Percentiles rank a stretch among this genome's conserved stretches.
Evolutionary conservation across 2,797 vertebrate genomes (phyloP).

Genomic region (Trachurus trachurus): DNA sequence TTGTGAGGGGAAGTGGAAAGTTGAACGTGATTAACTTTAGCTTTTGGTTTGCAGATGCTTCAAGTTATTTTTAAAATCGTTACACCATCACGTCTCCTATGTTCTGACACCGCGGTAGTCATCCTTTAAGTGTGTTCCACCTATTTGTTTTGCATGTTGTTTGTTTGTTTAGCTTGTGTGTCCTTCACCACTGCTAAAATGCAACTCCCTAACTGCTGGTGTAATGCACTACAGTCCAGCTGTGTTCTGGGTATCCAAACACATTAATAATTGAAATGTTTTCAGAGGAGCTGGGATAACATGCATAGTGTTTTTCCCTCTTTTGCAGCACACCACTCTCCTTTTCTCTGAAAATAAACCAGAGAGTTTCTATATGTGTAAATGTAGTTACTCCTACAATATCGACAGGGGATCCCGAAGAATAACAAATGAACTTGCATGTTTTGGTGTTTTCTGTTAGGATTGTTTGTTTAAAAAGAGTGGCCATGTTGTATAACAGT

Average conservation of each 20-base stretch:
- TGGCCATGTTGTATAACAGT: background rate
- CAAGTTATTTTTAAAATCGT: conserved; percentile 40
- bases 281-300: conserved; percentile 70
- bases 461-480: conserved; percentile 27
- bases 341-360: conserved; percentile 62
- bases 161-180: conserved; percentile 48
- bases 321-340: conserved; percentile 41
- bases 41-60: conserved; percentile 42
- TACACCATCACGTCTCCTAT: conserved; percentile 22
- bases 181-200: conserved; percentile 48
- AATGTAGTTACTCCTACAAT: conserved; percentile 51
- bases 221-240: conserved; percentile 65
- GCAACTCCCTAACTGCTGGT: conserved; percentile 49
- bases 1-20: conserved; percentile 55
- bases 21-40: conserved; percentile 48
- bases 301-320: conserved; percentile 45
- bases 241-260: conserved; percentile 76
- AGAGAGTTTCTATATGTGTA: conserved; percentile 42
- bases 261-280: conserved; percentile 82
- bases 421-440: conserved; percentile 47
- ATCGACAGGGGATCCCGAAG: conserved; percentile 43
- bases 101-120: conserved; percentile 23
- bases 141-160: conserved; percentile 27
- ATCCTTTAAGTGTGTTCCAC: conserved; percentile 26
- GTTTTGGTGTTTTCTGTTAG: conserved; percentile 7